Evolutionary conservation across 2,113 vertebrate species (phyloP).

Genomic region (Seriola aureovittata): DNA sequence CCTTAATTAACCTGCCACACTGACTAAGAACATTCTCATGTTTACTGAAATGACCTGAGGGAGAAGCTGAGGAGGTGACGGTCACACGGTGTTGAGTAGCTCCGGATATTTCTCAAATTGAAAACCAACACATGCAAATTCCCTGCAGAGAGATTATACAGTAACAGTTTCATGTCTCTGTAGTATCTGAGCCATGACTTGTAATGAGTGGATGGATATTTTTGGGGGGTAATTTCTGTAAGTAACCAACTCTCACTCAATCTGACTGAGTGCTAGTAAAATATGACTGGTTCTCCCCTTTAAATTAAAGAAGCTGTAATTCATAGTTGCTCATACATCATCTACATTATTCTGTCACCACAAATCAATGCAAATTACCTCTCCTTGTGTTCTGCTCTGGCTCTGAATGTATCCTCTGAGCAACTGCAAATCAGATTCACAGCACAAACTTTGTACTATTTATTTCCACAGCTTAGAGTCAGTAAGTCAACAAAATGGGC

Average conservation of each 20-base stretch:
- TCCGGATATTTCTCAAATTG: slow-evolving; percentile 31
- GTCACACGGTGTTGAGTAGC: slow-evolving; percentile 14
- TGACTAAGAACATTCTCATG: slow-evolving; percentile 38
- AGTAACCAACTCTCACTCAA: not conserved
- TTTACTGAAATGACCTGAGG: slow-evolving; percentile 54
- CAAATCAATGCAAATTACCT: slow-evolving; percentile 41
- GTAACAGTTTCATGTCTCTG: not conserved
- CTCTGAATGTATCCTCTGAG: slow-evolving; percentile 30
- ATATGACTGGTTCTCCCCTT: slow-evolving; percentile 3
- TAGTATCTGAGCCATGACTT: not conserved
- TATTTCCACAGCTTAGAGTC: slow-evolving; percentile 46
- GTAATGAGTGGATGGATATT: not conserved
- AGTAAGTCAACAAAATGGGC: slow-evolving; percentile 50
- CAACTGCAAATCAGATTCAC: slow-evolving; percentile 24
- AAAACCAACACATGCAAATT: slow-evolving; percentile 31
- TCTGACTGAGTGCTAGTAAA: not conserved
- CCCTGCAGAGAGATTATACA: not conserved
- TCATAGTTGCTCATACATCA: slow-evolving; percentile 8
- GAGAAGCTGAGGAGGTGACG: slow-evolving; percentile 23
- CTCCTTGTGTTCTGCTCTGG: slow-evolving; percentile 9
- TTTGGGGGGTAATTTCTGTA: not conserved
- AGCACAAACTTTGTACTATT: slow-evolving; percentile 47
- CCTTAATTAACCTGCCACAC: slow-evolving; percentile 53
- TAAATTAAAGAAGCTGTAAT: slow-evolving; percentile 2
- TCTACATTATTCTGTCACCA: slow-evolving; percentile 29